Percentiles rank a stretch among this genome's conserved stretches.
These are phyloP conservation scores for Drosophila sucinea DNA, from an alignment of 1,140 invertebrate species.

Conservation along the genomic window DNA sequence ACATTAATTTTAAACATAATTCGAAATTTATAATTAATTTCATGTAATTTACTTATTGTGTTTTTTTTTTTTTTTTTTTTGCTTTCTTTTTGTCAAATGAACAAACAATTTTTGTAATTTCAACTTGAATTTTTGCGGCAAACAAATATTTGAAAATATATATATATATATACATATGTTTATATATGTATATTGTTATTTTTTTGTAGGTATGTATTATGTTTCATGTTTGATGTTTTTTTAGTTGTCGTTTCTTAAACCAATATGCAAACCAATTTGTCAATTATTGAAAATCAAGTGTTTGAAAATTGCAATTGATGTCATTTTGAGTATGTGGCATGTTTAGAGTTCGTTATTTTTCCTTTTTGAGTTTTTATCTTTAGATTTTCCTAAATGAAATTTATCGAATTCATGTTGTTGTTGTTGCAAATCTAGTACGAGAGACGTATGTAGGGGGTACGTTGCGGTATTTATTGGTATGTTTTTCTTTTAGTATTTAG, in stretches of 20 bases:
- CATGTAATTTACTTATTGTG: slow-evolving; percentile 62
- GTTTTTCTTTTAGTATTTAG: slow-evolving; percentile 31
- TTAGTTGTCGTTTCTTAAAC: slow-evolving; percentile 31
- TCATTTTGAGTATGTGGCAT: slow-evolving; percentile 72
- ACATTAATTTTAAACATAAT: slow-evolving; percentile 78
- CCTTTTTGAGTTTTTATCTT: neutral
- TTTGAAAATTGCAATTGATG: slow-evolving; percentile 60
- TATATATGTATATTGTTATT: slow-evolving; percentile 15
- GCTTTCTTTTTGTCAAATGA: slow-evolving; percentile 44
- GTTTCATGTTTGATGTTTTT: slow-evolving; percentile 4
- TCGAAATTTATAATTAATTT: slow-evolving; percentile 64
- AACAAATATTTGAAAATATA: slow-evolving; percentile 19
- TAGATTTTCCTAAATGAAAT: slow-evolving; percentile 45
- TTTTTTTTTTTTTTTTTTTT: slow-evolving; percentile 27
- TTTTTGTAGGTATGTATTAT: slow-evolving; percentile 13
- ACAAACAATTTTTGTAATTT: slow-evolving; percentile 50
- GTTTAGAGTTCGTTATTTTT: slow-evolving; percentile 43
- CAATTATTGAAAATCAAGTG: slow-evolving; percentile 24
- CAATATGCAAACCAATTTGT: slow-evolving; percentile 57
- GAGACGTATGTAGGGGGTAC: slow-evolving; percentile 74
- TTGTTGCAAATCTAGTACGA: slow-evolving; percentile 57
- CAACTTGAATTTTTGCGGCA: slow-evolving; percentile 46
- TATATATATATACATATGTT: slow-evolving; percentile 3
- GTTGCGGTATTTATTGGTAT: slow-evolving; percentile 62
- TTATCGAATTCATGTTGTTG: slow-evolving; percentile 13